Conservation (phyloP, 2,113 vertebrate genomes). For the Apteryx mantelli region DNA sequence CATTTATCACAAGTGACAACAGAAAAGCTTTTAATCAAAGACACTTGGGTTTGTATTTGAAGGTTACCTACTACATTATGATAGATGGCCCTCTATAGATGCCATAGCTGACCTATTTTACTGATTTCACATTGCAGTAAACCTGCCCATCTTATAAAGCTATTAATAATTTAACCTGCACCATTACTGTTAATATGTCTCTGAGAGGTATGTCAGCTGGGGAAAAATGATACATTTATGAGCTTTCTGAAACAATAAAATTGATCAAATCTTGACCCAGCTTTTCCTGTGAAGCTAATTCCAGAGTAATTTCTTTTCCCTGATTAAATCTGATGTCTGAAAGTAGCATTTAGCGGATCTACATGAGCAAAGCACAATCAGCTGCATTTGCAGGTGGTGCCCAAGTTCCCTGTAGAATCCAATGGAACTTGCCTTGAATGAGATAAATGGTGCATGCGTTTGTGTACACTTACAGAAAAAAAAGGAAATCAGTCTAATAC, state of each 20-base stretch:
- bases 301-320: not conserved
- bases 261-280: not conserved
- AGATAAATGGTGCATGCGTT: not conserved
- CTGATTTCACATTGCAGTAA: not conserved
- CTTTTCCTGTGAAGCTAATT: not conserved
- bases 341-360: not conserved
- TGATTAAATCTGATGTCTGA: not conserved
- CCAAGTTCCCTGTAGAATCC: not conserved
- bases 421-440: not conserved
- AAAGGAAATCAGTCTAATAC: not conserved
- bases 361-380: not conserved
- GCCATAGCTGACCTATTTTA: not conserved
- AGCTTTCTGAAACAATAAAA: slow-evolving; percentile 28
- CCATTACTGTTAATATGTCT: not conserved
- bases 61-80: not conserved
- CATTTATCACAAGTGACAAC: not conserved
- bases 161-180: slow-evolving; percentile 13
- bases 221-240: not conserved
- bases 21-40: slow-evolving; percentile 21
- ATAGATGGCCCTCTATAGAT: not conserved
- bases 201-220: not conserved
- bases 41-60: not conserved
- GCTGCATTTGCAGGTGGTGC: not conserved
- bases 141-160: not conserved
- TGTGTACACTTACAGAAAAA: not conserved